These are phyloP conservation scores for Nemoura dubitans DNA, from an alignment of 2,888 invertebrate species.

Conservation along the genomic window DNA sequence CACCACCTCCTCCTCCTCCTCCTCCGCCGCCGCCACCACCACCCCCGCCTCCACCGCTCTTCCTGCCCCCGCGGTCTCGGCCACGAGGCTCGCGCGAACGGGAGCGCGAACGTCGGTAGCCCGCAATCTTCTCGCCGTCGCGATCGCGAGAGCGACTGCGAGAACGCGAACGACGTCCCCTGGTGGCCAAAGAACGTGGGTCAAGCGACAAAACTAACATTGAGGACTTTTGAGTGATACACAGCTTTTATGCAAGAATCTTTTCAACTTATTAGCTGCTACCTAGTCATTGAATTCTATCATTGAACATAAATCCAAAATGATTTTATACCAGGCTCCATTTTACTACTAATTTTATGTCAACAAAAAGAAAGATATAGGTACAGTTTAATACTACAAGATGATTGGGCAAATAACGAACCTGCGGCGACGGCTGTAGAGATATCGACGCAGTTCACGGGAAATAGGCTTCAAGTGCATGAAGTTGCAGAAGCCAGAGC, in stretches of 20 bases:
- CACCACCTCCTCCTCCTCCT: constrained; percentile 55
- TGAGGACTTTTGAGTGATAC: too few relatives aligned
- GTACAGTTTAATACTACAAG: too few relatives aligned
- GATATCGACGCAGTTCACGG: constrained; percentile 85
- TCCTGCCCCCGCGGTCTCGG: constrained; percentile 49
- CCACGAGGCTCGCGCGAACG: constrained; percentile 53
- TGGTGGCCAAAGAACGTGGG: background rate
- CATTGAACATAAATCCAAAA: too few relatives aligned
- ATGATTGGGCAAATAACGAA: background rate
- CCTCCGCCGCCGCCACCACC: constrained; percentile 58
- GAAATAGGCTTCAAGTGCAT: constrained; percentile 99
- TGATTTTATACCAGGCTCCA: too few relatives aligned
- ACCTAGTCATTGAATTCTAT: too few relatives aligned
- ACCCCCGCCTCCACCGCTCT: constrained; percentile 53
- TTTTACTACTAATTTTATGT: too few relatives aligned
- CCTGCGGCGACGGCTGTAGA: constrained; percentile 61
- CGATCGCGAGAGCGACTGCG: constrained; percentile 75
- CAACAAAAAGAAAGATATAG: too few relatives aligned
- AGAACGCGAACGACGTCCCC: constrained; percentile 62
- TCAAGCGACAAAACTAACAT: too few relatives aligned
- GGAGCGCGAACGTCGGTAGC: constrained; percentile 53
- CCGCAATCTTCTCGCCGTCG: constrained; percentile 57
- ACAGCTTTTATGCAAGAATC: too few relatives aligned
- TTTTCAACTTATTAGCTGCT: too few relatives aligned
- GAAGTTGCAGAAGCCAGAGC: constrained; percentile 99